Conservation (phyloP, 2,888 invertebrate species). For the Neoscelio sp. region DNA sequence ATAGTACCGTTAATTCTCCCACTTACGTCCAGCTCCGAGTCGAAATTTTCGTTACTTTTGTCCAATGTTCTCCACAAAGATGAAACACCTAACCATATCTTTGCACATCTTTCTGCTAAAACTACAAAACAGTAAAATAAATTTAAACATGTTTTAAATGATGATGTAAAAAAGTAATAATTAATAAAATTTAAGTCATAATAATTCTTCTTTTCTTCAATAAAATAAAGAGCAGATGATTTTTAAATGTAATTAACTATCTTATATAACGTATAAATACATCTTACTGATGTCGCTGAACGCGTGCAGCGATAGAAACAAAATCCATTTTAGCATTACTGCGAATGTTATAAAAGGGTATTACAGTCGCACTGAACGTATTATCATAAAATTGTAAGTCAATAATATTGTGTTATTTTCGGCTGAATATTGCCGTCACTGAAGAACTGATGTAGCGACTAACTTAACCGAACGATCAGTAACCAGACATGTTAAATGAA, state of each 20-base stretch:
- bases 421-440: conserved; percentile 46
- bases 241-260: too few relatives aligned
- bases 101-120: conserved; percentile 81
- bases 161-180: neutral
- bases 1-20: conserved; percentile 28
- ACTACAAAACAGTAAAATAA: conserved; percentile 60
- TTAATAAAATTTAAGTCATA: neutral
- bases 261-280: too few relatives aligned
- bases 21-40: conserved; percentile 81
- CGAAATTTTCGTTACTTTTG: conserved; percentile 78
- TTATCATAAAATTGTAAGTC: conserved; percentile 38
- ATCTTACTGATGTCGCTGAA: conserved; percentile 74
- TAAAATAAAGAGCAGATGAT: too few relatives aligned
- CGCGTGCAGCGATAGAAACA: conserved; percentile 70
- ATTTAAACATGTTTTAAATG: neutral
- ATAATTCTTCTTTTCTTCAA: too few relatives aligned
- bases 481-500: conserved; percentile 76
- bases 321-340: conserved; percentile 73
- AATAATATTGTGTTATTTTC: conserved; percentile 16
- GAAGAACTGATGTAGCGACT: conserved; percentile 61
- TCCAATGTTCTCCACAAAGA: conserved; percentile 81
- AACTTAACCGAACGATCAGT: conserved; percentile 73
- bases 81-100: conserved; percentile 84
- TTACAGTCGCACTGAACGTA: conserved; percentile 48
- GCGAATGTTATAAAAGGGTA: conserved; percentile 36